Conservation (phyloP, 2,888 invertebrate genomes). For the Drosophila longiperda region DNA sequence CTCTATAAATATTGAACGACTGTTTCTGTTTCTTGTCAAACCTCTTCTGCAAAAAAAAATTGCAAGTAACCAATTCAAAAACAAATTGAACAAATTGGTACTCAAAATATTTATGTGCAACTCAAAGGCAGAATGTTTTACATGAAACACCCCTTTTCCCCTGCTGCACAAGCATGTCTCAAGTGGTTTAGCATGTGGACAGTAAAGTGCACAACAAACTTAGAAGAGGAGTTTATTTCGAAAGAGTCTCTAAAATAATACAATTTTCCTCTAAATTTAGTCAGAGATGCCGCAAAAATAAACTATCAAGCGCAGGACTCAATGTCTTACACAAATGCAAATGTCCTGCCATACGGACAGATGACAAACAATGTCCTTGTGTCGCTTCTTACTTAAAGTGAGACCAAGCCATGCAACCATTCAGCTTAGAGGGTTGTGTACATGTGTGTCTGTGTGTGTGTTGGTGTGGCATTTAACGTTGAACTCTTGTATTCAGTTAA, state of each 20-base stretch:
- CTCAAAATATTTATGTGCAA: conserved; percentile 15
- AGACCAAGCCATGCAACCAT: conserved; percentile 32
- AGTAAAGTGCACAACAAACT: conserved; percentile 42
- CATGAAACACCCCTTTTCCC: conserved; percentile 16
- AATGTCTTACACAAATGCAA: conserved; percentile 60
- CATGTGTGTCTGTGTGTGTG: conserved; percentile 14
- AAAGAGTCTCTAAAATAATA: conserved; percentile 73
- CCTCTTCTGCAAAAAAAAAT: not conserved
- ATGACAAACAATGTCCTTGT: conserved; percentile 40
- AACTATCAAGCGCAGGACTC: conserved; percentile 17
- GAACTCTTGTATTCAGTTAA: conserved; percentile 42
- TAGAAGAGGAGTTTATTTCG: conserved; percentile 50
- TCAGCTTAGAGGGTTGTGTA: conserved; percentile 11
- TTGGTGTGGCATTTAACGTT: conserved; percentile 35
- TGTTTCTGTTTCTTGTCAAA: not conserved
- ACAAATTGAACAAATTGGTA: conserved; percentile 55
- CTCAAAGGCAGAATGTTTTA: conserved; percentile 39
- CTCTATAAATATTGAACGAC: not conserved
- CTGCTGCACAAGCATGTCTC: not conserved
- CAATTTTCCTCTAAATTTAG: conserved; percentile 77
- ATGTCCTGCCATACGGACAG: conserved; percentile 57
- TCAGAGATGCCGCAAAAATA: conserved; percentile 51
- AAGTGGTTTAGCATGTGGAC: conserved; percentile 33
- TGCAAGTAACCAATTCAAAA: conserved; percentile 7
- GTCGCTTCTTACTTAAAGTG: conserved; percentile 36